Evolutionary conservation across 2,113 vertebrate species (phyloP).

Genomic region (Catharus minimus): DNA sequence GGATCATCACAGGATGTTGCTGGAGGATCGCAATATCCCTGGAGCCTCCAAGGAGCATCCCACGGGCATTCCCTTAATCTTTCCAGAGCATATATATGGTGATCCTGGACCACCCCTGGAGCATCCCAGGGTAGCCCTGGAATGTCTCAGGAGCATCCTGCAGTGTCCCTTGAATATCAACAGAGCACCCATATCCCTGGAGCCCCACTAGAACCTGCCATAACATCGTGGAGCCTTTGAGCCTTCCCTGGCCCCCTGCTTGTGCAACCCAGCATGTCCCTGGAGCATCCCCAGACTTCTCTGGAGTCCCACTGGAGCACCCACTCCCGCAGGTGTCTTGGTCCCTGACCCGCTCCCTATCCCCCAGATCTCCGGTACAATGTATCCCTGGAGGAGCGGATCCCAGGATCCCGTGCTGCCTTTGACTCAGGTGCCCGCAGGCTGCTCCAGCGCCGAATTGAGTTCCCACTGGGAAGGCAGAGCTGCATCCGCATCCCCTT

Average conservation of each 20-base stretch:
- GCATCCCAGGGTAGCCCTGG: neutral
- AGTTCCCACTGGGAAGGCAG: conserved; percentile 68
- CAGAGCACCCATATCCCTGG: neutral
- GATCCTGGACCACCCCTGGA: no score
- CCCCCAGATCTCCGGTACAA: conserved; percentile 76
- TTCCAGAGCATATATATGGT: neutral
- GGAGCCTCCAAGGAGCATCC: neutral
- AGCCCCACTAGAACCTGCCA: neutral
- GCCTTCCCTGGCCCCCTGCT: neutral
- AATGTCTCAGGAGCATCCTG: neutral
- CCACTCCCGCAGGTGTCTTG: fast-evolving
- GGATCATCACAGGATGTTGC: neutral
- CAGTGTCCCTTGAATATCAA: neutral
- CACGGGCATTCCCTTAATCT: neutral
- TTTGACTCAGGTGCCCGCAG: conserved; percentile 85
- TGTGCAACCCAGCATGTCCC: neutral
- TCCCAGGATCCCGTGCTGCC: conserved; percentile 78
- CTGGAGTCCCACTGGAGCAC: neutral
- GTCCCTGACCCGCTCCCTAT: neutral
- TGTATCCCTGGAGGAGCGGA: conserved; percentile 86
- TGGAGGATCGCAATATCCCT: neutral
- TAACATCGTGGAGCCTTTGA: neutral
- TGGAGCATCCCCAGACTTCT: neutral
- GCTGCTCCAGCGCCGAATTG: conserved; percentile 67
- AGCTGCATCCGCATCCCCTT: conserved; percentile 83